Evolutionary conservation across 2,888 invertebrate genomes (phyloP).

Genomic region (Cheilosia grossa): DNA sequence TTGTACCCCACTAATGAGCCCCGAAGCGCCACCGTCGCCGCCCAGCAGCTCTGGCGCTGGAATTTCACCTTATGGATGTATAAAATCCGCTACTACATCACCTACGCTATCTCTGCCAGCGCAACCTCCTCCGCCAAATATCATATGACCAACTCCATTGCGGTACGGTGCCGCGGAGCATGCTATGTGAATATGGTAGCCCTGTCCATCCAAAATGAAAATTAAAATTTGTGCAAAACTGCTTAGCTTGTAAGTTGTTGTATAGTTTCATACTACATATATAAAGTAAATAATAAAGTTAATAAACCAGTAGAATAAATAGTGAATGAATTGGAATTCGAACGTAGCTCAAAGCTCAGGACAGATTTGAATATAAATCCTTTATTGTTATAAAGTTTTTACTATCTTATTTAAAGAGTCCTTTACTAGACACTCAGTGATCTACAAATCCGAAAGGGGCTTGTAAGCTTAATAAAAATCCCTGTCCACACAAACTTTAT

Average conservation of each 20-base stretch:
- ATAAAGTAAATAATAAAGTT: slow-evolving; percentile 57
- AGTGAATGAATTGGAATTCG: not conserved
- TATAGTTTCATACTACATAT: slow-evolving; percentile 47
- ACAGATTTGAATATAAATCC: not conserved
- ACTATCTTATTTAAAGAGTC: not conserved
- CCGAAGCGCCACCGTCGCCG: slow-evolving; percentile 82
- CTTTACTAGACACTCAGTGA: not conserved
- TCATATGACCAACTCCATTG: slow-evolving; percentile 84
- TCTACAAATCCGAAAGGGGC: not conserved
- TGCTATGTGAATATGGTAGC: slow-evolving; percentile 78
- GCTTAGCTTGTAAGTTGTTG: slow-evolving; percentile 57
- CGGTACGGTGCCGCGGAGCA: slow-evolving; percentile 83
- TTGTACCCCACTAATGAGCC: slow-evolving; percentile 81
- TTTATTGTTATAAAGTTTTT: no score
- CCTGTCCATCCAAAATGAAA: slow-evolving; percentile 43
- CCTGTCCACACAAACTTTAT: not conserved
- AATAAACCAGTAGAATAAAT: slow-evolving; percentile 30
- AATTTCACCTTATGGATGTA: slow-evolving; percentile 81
- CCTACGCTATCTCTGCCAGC: slow-evolving; percentile 78
- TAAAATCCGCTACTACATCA: slow-evolving; percentile 82
- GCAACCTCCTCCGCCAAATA: slow-evolving; percentile 81
- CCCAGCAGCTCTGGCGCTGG: slow-evolving; percentile 81
- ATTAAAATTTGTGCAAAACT: slow-evolving; percentile 5
- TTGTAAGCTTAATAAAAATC: not conserved
- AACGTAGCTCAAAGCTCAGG: not conserved